Percentiles rank a stretch among this genome's conserved stretches.
Evolutionary conservation across 2,113 vertebrate species (phyloP).

Genomic region (Haemorhous mexicanus): DNA sequence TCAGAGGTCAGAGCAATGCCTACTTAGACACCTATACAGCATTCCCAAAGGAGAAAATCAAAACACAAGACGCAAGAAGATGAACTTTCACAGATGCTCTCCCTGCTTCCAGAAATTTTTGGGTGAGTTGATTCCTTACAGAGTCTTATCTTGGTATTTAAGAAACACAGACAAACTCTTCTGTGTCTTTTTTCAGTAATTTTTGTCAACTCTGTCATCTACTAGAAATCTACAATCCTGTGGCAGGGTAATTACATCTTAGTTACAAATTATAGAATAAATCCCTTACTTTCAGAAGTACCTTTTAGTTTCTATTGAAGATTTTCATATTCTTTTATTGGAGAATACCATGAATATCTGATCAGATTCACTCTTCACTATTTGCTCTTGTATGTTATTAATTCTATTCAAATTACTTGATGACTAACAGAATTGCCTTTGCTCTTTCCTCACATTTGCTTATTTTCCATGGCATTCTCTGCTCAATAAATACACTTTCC

Average conservation of each 20-base stretch:
- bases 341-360: not conserved
- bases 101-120: not conserved
- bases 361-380: not conserved
- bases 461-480: not conserved
- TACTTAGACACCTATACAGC: not conserved
- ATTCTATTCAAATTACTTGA: not conserved
- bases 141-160: not conserved
- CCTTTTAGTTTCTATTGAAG: not conserved
- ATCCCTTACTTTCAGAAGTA: not conserved
- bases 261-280: not conserved
- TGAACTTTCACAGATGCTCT: not conserved
- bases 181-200: not conserved
- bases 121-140: not conserved
- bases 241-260: not conserved
- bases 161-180: not conserved
- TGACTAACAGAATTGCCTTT: not conserved
- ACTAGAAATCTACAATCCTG: not conserved
- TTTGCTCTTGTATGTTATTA: not conserved
- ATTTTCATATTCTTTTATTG: not conserved
- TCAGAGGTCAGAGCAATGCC: not conserved
- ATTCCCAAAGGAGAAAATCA: not conserved
- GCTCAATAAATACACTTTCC: not conserved
- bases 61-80: not conserved
- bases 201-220: not conserved
- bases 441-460: not conserved